phyloP scores from a whole-genome alignment of 2,888 invertebrate genomes.

The Mamestra brassicae region DNA sequence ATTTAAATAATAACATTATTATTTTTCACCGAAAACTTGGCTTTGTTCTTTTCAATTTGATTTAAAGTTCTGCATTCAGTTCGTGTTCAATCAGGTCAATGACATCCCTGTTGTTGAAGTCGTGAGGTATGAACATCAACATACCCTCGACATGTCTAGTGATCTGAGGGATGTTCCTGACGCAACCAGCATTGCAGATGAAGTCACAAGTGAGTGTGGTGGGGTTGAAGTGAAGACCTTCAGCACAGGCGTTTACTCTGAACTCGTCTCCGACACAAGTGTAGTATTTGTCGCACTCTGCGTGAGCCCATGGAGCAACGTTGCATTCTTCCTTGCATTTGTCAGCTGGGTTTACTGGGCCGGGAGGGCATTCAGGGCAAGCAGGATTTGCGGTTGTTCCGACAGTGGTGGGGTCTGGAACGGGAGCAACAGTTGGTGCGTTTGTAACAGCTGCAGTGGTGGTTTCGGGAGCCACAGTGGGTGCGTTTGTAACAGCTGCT shows the following conservation, averaged over 20 bases:
- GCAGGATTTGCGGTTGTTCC: not conserved
- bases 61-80: not conserved
- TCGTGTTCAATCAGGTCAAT: not conserved
- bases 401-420: too few relatives aligned
- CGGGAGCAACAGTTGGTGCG: not conserved
- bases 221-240: slow-evolving; percentile 83
- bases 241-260: slow-evolving; percentile 75
- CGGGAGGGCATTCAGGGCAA: not conserved
- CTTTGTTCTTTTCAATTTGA: not conserved
- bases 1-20: not conserved
- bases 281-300: slow-evolving; percentile 85
- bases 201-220: slow-evolving; percentile 80
- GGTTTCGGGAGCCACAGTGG: not conserved
- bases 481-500: too few relatives aligned
- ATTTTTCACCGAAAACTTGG: not conserved
- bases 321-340: slow-evolving; percentile 78
- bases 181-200: slow-evolving; percentile 78
- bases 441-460: too few relatives aligned
- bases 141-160: slow-evolving; percentile 69
- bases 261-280: slow-evolving; percentile 74
- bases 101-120: not conserved
- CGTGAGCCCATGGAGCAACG: slow-evolving; percentile 81
- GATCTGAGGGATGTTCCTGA: slow-evolving; percentile 67
- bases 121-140: not conserved
- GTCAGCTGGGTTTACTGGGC: slow-evolving; percentile 23